Base-by-base conservation (phyloP, 1,140 invertebrate species). In the Cheumatopsyche charites region DNA sequence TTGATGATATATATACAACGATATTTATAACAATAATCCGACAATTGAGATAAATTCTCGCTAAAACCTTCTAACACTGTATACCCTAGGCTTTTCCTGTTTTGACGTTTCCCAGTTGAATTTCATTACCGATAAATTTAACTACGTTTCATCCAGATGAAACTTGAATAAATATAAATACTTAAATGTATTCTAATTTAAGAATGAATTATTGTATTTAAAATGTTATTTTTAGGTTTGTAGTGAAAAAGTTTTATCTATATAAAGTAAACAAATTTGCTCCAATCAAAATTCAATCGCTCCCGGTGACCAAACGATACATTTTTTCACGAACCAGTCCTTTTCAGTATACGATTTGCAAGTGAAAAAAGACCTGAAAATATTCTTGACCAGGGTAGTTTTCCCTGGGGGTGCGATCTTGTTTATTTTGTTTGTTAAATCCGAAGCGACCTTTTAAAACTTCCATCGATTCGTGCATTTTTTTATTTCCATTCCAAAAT, bases 1-100 rank as follows among this genome's bases (percentile, higher is more conserved):
- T 63, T 63, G 62, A 63, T 63, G 62, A n/a, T 63, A 45, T 63
- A 63, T 63, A 63, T 63, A 45, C 29, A 45, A 63, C 23, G 55
- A 58, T 58, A 58, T 58, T 58, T 58, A 58, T 58, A 25, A 58
- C 25, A 58, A 58, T 58, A 58, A 58, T 58, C 25, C 55, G n/a
- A 23, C 55, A 26, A 58, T 58, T 58, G 55, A 58, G 55, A 58
- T 58, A 19, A 58, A 58, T 58, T 25, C 55, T 21, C 55, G 21
- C 55, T 36, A 4, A 4, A 36, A 3, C 29, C 29, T 9, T 36
- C 3, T 9, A 36, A 36, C 29, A 36, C 9, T 4, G 9, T 36
- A 36, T 36, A 36, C 29, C 29, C 3, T 36, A 3, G 29, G 29
- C 29, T 9, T 9, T 36, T 36, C 29, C 29, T n/a, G 29, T 36